Evolutionary conservation across 2,113 vertebrate species (phyloP).

Genomic region (Nothobranchius furzeri): DNA sequence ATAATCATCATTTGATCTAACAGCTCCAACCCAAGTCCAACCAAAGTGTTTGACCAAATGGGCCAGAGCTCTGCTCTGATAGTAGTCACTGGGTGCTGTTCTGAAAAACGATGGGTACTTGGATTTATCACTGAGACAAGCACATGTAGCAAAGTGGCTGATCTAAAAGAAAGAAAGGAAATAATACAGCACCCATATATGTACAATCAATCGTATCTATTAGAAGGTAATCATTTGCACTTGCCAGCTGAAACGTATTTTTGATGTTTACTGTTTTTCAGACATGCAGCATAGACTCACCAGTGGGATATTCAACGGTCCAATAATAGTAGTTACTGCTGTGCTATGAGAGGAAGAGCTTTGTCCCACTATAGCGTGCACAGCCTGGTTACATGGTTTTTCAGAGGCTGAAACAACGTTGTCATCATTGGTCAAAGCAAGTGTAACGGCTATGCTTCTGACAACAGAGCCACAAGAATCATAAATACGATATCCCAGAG

Average conservation of each 20-base stretch:
- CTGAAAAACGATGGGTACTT: background rate
- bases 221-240: too few relatives aligned
- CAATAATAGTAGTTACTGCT: background rate
- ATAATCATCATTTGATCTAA: background rate
- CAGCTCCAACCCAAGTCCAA: background rate
- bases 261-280: background rate
- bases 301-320: background rate
- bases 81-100: background rate
- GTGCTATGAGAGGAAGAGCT: background rate
- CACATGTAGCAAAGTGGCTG: background rate
- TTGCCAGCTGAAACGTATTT: background rate
- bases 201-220: background rate
- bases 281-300: background rate
- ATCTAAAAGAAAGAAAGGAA: background rate
- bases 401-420: background rate
- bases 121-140: background rate
- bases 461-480: conserved; percentile 71
- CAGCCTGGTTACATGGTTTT: conserved; percentile 51
- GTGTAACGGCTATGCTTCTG: conserved; percentile 50
- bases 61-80: background rate
- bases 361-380: conserved; percentile 41
- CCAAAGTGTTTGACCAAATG: background rate
- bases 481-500: conserved; percentile 76
- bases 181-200: background rate
- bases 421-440: conserved; percentile 69